Evolutionary conservation across 2,797 vertebrate species (phyloP).

Genomic region (Sebastes trivittatus): DNA sequence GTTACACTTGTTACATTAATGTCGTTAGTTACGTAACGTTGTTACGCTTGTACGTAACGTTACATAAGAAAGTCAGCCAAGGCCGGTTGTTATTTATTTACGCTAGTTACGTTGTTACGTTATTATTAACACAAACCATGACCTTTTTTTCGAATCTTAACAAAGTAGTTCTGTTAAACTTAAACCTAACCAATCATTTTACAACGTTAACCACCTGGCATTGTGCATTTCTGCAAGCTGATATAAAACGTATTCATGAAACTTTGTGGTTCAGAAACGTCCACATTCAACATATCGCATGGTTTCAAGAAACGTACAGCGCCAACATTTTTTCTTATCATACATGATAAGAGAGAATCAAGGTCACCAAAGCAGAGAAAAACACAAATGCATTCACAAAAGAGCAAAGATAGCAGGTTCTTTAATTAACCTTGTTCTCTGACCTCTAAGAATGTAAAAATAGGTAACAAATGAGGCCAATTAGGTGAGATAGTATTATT

Average conservation of each 20-base stretch:
- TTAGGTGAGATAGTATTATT: constrained; percentile 8
- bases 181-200: neutral
- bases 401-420: neutral
- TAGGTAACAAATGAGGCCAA: neutral
- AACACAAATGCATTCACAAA: neutral
- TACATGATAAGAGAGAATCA: neutral
- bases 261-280: neutral
- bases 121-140: neutral
- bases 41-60: neutral
- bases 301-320: fast-evolving
- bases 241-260: neutral
- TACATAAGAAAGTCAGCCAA: neutral
- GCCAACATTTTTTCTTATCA: neutral
- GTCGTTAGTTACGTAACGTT: no score
- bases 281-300: no score
- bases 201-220: neutral
- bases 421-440: constrained; percentile 25
- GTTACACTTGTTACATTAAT: neutral
- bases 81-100: neutral
- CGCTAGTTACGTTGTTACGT: neutral
- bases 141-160: neutral
- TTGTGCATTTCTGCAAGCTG: neutral
- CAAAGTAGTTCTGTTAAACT: neutral
- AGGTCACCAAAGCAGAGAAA: constrained; percentile 11
- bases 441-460: constrained; percentile 17